Evolutionary conservation across 2,113 vertebrate genomes (phyloP), one percentile per base, ranked within the genome.

Genomic region (Aplodontia rufa): DNA sequence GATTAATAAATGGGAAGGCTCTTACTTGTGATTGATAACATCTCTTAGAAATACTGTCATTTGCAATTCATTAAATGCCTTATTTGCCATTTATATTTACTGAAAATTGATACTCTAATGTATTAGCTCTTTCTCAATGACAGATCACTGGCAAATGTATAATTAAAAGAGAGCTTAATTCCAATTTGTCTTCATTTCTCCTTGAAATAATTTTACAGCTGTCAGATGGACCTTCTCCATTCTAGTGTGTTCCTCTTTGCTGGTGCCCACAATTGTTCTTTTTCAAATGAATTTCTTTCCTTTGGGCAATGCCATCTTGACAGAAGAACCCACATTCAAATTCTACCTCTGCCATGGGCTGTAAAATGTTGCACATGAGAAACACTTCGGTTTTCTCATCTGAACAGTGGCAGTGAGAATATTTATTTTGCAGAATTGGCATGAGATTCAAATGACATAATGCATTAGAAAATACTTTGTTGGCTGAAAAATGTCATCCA

Each of bases 61-160:
- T 98, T 97, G 94, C 93, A 98, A 97, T 98, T 97, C 96, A 97
- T 97, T 97, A 98, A 96, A 95, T 97, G 94, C 86, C 97, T 97
- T 97, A 95, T 98, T 98, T 97, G 97, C 96, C 97, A 98, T 97
- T 98, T 97, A 96, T 98, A 97, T 98, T 97, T 98, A 98, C 96
- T 97, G 97, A 95, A 97, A 98, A 98, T 98, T 96, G 96, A 97
- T 97, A 97, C 91, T 96, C 89, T 80, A 8, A 60, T 91, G 83
- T 98, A 97, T 98, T 97, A 96, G 94, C 90, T 97, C 95, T 95
- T 97, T 96, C 96, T 94, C 97, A 96, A 47, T 97, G 97, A 96
- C 86, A 95, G 97, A 97, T 96, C 96, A 97, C 94, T 94, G 85
- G 93, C 92, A 97, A 98, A 97, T 98, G 82, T 83, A 97, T 96